phyloP scores from a whole-genome alignment of 2,113 vertebrate genomes.

The Lasiurus borealis region DNA sequence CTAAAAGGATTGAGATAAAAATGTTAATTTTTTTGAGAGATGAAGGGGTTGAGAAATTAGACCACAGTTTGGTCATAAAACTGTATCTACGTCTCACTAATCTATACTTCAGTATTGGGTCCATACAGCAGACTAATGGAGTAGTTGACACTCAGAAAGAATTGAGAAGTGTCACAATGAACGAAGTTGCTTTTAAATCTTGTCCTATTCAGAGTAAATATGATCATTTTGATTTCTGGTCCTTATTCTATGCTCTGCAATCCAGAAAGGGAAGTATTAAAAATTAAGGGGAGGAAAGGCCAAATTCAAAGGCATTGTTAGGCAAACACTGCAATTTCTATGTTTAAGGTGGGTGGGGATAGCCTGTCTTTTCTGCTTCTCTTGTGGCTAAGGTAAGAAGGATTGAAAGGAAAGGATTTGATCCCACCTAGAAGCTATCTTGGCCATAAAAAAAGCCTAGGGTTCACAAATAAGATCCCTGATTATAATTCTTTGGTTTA shows the following conservation, averaged over 20 bases:
- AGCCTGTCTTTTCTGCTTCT: not conserved
- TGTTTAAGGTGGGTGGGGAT: not conserved
- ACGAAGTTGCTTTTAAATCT: not conserved
- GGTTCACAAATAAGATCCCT: not conserved
- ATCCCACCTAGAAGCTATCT: not conserved
- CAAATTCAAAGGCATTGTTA: not conserved
- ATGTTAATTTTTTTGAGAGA: not conserved
- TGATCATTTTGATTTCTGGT: not conserved
- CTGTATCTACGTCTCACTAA: not conserved
- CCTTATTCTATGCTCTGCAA: not conserved
- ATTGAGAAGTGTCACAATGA: not conserved
- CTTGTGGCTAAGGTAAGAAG: not conserved
- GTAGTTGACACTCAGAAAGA: not conserved
- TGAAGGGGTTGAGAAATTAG: not conserved
- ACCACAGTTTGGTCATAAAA: not conserved
- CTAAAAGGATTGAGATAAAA: not conserved
- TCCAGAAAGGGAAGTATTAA: not conserved
- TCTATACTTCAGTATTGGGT: not conserved
- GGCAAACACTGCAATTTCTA: not conserved
- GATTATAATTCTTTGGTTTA: too few species aligned
- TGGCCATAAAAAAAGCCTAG: not conserved
- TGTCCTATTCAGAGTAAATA: not conserved
- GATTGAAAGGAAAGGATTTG: not conserved
- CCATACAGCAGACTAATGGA: too few species aligned
- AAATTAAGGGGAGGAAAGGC: not conserved